Conservation (phyloP, 2,113 vertebrate species). For the Hepsetus odoe region DNA sequence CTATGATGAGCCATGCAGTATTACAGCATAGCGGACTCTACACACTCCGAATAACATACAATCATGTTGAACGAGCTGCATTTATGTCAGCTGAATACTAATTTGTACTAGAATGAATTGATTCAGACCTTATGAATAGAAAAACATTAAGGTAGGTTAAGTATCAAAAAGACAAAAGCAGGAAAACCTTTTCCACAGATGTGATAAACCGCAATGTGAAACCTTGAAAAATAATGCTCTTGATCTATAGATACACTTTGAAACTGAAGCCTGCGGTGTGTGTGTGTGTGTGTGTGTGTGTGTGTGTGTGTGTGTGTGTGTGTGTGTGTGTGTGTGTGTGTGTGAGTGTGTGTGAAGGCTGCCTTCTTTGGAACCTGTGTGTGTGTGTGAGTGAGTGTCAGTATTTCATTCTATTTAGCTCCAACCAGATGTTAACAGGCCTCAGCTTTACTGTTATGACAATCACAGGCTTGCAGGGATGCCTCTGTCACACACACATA, state of each 20-base stretch:
- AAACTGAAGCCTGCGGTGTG: not conserved
- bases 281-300: not conserved
- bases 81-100: not conserved
- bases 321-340: not conserved
- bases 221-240: conserved; percentile 18
- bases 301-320: conserved; percentile 2
- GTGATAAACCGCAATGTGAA: conserved; percentile 17
- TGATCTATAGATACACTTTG: conserved; percentile 3
- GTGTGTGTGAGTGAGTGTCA: conserved; percentile 30
- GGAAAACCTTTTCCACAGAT: conserved; percentile 4
- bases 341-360: too few relatives aligned
- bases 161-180: not conserved
- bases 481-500: conserved; percentile 1
- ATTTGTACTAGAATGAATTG: not conserved
- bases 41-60: not conserved
- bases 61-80: not conserved
- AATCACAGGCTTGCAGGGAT: not conserved
- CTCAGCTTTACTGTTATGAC: not conserved
- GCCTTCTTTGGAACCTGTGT: too few relatives aligned
- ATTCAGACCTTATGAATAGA: not conserved
- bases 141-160: not conserved
- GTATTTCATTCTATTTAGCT: conserved; percentile 1
- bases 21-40: not conserved
- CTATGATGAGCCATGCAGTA: too few relatives aligned
- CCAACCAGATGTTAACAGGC: conserved; percentile 41